Conservation (phyloP, 1,140 invertebrate genomes). For the Tenebrio molitor region DNA sequence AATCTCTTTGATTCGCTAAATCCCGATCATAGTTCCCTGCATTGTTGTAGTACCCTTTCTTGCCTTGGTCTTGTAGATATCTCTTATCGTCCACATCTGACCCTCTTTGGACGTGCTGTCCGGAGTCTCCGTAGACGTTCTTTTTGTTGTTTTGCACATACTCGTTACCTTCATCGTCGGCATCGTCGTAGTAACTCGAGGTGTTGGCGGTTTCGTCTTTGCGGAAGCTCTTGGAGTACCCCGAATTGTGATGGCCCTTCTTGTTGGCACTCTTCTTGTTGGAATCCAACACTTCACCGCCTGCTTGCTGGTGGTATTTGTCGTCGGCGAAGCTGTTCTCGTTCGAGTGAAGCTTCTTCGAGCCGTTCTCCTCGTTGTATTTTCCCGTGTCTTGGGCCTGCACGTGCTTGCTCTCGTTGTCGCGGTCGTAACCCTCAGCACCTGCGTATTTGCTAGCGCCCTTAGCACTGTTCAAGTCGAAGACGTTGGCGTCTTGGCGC, state of each 20-base stretch:
- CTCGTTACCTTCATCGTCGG: constrained; percentile 72
- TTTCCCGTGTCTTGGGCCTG: constrained; percentile 56
- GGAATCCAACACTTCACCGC: constrained; percentile 58
- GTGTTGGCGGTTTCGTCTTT: constrained; percentile 77
- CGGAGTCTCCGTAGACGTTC: constrained; percentile 66
- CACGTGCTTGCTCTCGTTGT: constrained; percentile 57
- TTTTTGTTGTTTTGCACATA: constrained; percentile 68
- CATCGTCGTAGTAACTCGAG: constrained; percentile 75
- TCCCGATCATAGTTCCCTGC: constrained; percentile 68
- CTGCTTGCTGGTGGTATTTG: constrained; percentile 58
- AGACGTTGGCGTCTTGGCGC: constrained; percentile 50
- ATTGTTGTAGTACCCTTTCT: constrained; percentile 68
- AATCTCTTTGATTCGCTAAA: constrained; percentile 67
- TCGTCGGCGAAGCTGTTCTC: constrained; percentile 57
- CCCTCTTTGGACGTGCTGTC: constrained; percentile 67
- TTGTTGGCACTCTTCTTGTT: constrained; percentile 71
- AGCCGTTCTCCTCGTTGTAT: constrained; percentile 54
- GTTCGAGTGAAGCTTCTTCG: constrained; percentile 57
- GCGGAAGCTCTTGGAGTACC: constrained; percentile 76
- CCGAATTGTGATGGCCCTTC: constrained; percentile 75
- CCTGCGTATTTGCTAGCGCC: constrained; percentile 51
- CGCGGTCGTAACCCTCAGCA: constrained; percentile 60
- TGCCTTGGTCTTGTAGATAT: constrained; percentile 62
- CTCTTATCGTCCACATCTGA: constrained; percentile 65
- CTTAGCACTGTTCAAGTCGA: constrained; percentile 51